Evolutionary conservation across 2,113 vertebrate species (phyloP), one percentile per base, ranked within the genome.

Genomic region (Xyliphius kryptos): DNA sequence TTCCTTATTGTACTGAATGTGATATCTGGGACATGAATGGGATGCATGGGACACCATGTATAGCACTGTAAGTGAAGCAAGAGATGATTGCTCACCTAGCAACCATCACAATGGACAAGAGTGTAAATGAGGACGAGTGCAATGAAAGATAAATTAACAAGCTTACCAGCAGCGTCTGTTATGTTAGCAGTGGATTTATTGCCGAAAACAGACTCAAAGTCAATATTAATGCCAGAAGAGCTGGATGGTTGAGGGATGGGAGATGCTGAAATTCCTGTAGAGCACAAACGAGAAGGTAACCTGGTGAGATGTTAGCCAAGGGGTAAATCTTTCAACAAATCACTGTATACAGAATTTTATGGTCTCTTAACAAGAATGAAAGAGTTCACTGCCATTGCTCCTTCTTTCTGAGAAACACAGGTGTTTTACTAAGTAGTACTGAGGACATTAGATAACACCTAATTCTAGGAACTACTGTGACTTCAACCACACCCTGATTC

Each of bases 181-280:
- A 83, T 91, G 71, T 90, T 85, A 65, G 70, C 74, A 71, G 79
- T 55, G 13, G 88, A 85, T 80, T 93, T 95, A 84, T 91, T 95
- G 83, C 94, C 93, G 81, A 97, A 97, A 56, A 97, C 93, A 1
- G 92, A 95, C 74, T 97, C 94, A 80, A 97, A 97, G 86, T 97
- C 90, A 57, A 94, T 91, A 63, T 94, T 92, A 89, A 97, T 91
- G 87, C 92, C 85, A 78, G 81, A 67, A 66, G 90, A 83, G 67
- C 89, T 86, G 74, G 91, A 91, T 56, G 89, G 79, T 38, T 91
- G 93, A 74, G 88, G 79, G 70, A 89, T 86, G 53, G 90, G 84
- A 77, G 92, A 91, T 51, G 88, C 83, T 32, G 89, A 83, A 72
- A 95, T 96, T 71, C 89, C 94, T 96, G 76, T 36, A 26, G 49